Percentiles rank a stretch among this genome's conserved stretches.
phyloP scores from a whole-genome alignment of 2,113 vertebrate species.

The Aphyosemion australe region DNA sequence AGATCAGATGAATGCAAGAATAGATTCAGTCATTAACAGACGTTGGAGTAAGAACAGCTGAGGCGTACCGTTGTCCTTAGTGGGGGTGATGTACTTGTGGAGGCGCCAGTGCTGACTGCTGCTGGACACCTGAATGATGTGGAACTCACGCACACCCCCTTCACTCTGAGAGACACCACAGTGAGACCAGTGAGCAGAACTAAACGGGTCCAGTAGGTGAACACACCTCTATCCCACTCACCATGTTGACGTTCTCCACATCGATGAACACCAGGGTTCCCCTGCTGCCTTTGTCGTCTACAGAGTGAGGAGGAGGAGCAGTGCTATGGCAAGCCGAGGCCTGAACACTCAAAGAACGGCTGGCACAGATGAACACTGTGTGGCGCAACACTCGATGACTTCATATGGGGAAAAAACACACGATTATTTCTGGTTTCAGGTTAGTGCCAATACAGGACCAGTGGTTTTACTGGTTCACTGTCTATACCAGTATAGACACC shows the following conservation, averaged over 20 bases:
- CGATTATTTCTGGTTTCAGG: not conserved
- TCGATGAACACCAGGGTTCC: constrained; percentile 93
- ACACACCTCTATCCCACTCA: constrained; percentile 65
- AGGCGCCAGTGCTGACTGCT: constrained; percentile 92
- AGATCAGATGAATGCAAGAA: too few relatives aligned
- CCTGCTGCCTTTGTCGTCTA: constrained; percentile 77
- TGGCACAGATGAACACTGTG: constrained; percentile 95
- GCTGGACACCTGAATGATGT: constrained; percentile 95
- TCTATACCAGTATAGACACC: too few relatives aligned
- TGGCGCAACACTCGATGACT: constrained; percentile 95
- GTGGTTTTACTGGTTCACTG: too few relatives aligned
- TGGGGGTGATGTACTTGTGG: constrained; percentile 88
- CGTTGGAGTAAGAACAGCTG: not conserved
- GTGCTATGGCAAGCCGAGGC: constrained; percentile 90
- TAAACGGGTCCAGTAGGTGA: not conserved
- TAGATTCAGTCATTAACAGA: too few relatives aligned
- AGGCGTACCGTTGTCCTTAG: constrained; percentile 88
- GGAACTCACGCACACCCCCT: constrained; percentile 92
- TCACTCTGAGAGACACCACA: constrained; percentile 82
- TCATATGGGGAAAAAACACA: not conserved
- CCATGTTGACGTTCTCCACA: constrained; percentile 94
- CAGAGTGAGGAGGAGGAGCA: constrained; percentile 67
- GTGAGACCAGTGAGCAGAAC: not conserved
- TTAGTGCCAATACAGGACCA: not conserved
- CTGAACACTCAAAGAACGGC: constrained; percentile 89